These are phyloP conservation scores for Stratiolaelaps scimitus DNA, from an alignment of 1,140 invertebrate genomes.

Conservation along the genomic window DNA sequence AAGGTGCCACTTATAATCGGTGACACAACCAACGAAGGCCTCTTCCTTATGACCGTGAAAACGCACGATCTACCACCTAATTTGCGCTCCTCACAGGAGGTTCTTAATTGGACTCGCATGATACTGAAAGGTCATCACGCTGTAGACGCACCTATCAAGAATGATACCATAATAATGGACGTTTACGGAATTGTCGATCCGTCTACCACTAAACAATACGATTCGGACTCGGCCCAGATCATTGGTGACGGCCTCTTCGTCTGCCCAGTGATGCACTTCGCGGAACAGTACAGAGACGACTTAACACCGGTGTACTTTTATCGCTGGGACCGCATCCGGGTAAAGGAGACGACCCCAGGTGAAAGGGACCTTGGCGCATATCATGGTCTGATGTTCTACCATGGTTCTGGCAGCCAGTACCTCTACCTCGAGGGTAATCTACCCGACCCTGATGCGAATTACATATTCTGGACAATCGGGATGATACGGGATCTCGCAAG, in stretches of 20 bases:
- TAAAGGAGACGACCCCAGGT: background rate
- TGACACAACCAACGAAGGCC: constrained; percentile 1
- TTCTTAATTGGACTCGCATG: background rate
- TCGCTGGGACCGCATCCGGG: background rate
- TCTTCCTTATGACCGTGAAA: background rate
- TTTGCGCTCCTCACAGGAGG: background rate
- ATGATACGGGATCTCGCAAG: background rate
- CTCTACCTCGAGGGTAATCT: background rate
- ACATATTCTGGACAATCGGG: background rate
- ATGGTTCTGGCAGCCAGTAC: background rate
- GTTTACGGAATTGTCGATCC: too few species aligned
- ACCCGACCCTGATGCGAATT: background rate
- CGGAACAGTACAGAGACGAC: background rate
- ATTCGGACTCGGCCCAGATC: background rate
- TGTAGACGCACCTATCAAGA: background rate
- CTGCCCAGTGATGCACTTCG: constrained; percentile 4
- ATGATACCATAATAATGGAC: background rate
- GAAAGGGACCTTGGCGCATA: background rate
- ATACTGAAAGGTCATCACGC: constrained; percentile 10
- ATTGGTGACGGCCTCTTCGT: constrained; percentile 11
- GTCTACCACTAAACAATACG: too few species aligned
- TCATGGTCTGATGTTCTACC: background rate
- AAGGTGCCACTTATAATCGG: constrained; percentile 10
- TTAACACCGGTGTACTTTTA: background rate
- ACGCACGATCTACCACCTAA: background rate